phyloP scores from a whole-genome alignment of 35 echinoderm and acorn worm genomes.

The Apostichopus parvimensis region DNA sequence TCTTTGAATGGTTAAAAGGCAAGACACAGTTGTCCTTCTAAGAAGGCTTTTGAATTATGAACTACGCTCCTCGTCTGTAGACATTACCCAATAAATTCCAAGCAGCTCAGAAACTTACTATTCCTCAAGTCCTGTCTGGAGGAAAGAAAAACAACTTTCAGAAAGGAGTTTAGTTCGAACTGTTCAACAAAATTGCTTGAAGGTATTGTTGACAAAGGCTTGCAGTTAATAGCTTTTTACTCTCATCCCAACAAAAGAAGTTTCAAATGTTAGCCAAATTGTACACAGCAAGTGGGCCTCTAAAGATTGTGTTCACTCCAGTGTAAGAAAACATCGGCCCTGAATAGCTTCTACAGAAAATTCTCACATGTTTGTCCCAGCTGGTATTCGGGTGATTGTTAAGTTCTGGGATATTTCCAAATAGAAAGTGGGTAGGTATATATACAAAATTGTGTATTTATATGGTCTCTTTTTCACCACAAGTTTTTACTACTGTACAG shows the following conservation, averaged over 20 bases:
- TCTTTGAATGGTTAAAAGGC: not conserved
- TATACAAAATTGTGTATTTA: too few relatives aligned
- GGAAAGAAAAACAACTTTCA: not conserved
- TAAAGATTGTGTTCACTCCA: not conserved
- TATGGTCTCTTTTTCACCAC: too few relatives aligned
- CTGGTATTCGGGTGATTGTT: too few relatives aligned
- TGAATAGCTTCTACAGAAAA: too few relatives aligned
- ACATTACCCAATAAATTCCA: too few relatives aligned
- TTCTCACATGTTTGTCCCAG: too few relatives aligned
- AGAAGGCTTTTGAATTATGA: too few relatives aligned
- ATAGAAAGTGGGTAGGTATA: too few relatives aligned
- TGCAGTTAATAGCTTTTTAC: not conserved
- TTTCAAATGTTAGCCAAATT: not conserved
- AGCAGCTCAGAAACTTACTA: not conserved
- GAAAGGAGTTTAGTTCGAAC: not conserved
- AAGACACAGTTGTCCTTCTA: not conserved
- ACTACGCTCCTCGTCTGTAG: too few relatives aligned
- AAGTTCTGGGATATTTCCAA: too few relatives aligned
- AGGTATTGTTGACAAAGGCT: not conserved
- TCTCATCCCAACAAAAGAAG: not conserved
- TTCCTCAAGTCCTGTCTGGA: not conserved
- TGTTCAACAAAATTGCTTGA: not conserved
- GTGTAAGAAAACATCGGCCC: not conserved
- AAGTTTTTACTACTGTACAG: too few relatives aligned
- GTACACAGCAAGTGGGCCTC: not conserved